Conservation (phyloP, 2,888 invertebrate genomes). For the Dryomyza anilis region DNA sequence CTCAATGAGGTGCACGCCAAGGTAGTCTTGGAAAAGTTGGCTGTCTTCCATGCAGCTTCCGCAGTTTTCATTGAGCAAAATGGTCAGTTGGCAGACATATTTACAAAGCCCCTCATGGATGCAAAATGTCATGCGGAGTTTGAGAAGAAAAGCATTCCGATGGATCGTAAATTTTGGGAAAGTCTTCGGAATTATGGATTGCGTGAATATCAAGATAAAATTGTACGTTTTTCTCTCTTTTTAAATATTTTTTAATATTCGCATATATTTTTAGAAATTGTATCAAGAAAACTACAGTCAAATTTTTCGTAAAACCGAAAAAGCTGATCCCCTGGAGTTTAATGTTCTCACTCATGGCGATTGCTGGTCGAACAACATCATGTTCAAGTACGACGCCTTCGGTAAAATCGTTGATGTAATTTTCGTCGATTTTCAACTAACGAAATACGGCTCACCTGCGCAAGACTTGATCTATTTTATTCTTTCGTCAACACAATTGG, state of each 20-base stretch:
- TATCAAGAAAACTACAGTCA: constrained; percentile 35
- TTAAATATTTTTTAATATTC: background rate
- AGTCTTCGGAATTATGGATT: constrained; percentile 38
- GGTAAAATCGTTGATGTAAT: constrained; percentile 41
- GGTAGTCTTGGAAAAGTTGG: constrained; percentile 44
- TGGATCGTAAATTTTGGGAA: constrained; percentile 39
- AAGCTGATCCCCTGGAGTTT: constrained; percentile 35
- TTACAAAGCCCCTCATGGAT: constrained; percentile 20
- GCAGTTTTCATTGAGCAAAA: constrained; percentile 39
- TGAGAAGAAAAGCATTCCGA: constrained; percentile 17
- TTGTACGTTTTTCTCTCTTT: constrained; percentile 36
- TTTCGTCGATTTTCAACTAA: constrained; percentile 45
- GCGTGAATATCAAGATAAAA: constrained; percentile 42
- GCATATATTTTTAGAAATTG: constrained; percentile 35
- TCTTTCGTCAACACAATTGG: constrained; percentile 41
- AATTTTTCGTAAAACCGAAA: constrained; percentile 26
- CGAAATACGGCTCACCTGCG: constrained; percentile 44
- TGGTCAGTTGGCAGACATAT: constrained; percentile 15
- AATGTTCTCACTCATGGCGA: constrained; percentile 47
- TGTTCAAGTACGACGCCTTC: constrained; percentile 42
- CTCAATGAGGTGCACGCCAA: constrained; percentile 42
- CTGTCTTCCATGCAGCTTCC: constrained; percentile 53
- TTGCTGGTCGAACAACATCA: constrained; percentile 49
- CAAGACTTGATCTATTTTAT: constrained; percentile 50
- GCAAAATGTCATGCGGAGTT: background rate